Percentiles rank a stretch among this genome's conserved stretches.
Conservation (phyloP, 2,888 invertebrate species). For the Diaperis boleti region DNA sequence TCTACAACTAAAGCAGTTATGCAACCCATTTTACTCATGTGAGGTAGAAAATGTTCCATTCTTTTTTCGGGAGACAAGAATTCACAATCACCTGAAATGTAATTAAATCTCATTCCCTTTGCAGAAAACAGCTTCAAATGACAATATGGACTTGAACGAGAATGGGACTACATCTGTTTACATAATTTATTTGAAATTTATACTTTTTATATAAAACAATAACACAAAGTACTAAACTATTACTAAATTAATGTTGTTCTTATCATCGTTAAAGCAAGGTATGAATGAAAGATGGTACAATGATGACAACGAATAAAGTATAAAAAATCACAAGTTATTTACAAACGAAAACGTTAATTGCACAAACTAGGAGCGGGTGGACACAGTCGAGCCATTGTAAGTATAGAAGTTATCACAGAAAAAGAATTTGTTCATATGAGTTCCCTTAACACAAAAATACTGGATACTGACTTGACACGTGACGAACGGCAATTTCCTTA, state of each 20-base stretch:
- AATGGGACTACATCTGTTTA: too few relatives aligned
- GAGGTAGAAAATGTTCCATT: too few relatives aligned
- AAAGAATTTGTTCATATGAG: constrained; percentile 36
- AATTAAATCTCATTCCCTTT: too few relatives aligned
- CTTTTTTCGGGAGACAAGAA: too few relatives aligned
- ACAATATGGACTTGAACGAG: too few relatives aligned
- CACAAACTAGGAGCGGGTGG: constrained; percentile 15
- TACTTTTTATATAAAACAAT: constrained; percentile 41
- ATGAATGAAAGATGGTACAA: constrained; percentile 25
- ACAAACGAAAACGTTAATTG: constrained; percentile 29
- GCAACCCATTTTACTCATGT: too few relatives aligned
- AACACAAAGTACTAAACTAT: constrained; percentile 40
- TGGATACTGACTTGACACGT: constrained; percentile 34
- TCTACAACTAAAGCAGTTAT: too few relatives aligned
- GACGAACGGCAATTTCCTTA: constrained; percentile 22
- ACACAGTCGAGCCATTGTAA: constrained; percentile 25
- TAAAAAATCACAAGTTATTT: constrained; percentile 35
- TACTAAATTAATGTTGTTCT: constrained; percentile 21
- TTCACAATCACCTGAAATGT: too few relatives aligned
- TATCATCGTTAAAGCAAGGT: constrained; percentile 30
- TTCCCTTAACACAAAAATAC: constrained; percentile 23
- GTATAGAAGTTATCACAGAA: constrained; percentile 41
- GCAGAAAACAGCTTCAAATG: too few relatives aligned
- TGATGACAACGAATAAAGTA: constrained; percentile 27
- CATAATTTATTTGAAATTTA: constrained; percentile 30